phyloP scores from a whole-genome alignment of 2,113 vertebrate species.

The Leptosomus discolor region DNA sequence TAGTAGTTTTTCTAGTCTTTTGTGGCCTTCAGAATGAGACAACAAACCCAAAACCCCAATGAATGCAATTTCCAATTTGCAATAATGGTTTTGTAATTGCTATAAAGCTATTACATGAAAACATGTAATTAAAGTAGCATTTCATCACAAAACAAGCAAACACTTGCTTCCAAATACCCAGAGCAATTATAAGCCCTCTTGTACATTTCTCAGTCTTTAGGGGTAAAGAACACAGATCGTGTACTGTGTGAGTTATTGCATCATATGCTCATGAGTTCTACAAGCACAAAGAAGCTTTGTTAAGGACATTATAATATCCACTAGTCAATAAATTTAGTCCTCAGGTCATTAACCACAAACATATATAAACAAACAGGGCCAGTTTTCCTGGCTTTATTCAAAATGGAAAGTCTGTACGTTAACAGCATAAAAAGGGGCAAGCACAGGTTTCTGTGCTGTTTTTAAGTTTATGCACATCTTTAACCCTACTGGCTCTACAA shows the following conservation, averaged over 20 bases:
- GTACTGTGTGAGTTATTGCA: neutral
- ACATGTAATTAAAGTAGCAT: neutral
- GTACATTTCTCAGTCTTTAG: neutral
- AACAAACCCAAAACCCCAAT: neutral
- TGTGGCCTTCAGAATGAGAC: neutral
- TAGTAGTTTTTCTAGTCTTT: neutral
- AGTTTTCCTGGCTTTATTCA: neutral
- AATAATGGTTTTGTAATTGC: neutral
- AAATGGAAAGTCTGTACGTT: neutral
- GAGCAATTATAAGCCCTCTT: neutral
- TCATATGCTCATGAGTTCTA: no score
- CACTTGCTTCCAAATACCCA: neutral
- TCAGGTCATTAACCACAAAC: neutral
- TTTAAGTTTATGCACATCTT: neutral
- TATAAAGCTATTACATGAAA: neutral
- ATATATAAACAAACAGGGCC: neutral
- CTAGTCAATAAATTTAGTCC: neutral
- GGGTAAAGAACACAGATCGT: neutral
- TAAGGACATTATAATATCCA: neutral
- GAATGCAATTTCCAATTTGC: neutral
- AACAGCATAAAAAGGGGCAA: neutral
- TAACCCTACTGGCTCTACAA: neutral
- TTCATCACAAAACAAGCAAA: neutral
- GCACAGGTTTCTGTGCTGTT: neutral
- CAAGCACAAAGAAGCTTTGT: neutral